Conservation (phyloP, 23 tunicate species). For the Diplosoma virens region DNA sequence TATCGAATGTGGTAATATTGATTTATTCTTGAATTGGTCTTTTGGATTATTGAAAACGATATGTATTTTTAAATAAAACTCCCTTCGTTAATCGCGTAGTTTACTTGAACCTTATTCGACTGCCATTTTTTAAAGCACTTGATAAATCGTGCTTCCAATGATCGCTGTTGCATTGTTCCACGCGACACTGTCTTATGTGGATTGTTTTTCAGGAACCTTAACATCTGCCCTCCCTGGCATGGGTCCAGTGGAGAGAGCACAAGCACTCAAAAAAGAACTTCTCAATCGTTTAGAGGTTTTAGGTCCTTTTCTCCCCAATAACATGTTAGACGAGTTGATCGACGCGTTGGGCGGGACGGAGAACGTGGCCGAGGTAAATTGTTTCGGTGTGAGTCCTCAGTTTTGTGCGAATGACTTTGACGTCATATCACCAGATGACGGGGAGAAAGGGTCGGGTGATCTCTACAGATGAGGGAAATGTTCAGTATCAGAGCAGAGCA, state of each 20-base stretch:
- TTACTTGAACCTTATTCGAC: no score
- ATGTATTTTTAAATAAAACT: no score
- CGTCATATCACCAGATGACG: constrained; percentile 58
- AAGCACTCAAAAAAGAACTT: constrained; percentile 77
- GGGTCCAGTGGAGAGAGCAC: constrained; percentile 67
- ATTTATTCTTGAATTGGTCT: no score
- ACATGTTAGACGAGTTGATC: constrained; percentile 80
- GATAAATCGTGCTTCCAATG: no score
- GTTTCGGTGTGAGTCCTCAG: neutral
- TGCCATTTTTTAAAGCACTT: no score
- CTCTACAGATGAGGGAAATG: constrained; percentile 58
- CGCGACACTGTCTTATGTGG: neutral
- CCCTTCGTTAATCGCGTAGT: no score
- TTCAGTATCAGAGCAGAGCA: constrained; percentile 69
- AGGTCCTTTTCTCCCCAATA: constrained; percentile 67
- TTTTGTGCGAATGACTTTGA: neutral
- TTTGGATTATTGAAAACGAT: no score
- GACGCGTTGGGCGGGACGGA: constrained; percentile 87
- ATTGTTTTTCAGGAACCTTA: constrained; percentile 35
- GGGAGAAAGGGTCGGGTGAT: constrained; percentile 86
- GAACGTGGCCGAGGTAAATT: constrained; percentile 88
- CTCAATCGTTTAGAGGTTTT: constrained; percentile 35
- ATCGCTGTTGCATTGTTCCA: neutral
- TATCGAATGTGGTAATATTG: no score
- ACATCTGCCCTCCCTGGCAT: constrained; percentile 45